Evolutionary conservation across 2,113 vertebrate genomes (phyloP), one percentile per base, ranked within the genome.

Genomic region (Colistium nudipinnis): DNA sequence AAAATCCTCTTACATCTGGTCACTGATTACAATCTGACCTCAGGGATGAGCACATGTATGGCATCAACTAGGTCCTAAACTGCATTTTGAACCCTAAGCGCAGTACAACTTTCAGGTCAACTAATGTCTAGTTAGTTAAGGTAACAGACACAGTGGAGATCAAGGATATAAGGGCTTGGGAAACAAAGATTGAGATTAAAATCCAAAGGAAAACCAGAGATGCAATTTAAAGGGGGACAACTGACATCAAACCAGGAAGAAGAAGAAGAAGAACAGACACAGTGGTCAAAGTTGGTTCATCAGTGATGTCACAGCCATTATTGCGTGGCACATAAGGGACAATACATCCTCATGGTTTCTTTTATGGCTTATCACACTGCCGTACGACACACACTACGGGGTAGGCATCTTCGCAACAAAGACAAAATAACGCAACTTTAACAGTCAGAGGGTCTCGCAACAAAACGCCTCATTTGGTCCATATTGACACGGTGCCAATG

Each of bases 391-490:
- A 48, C 33, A 78, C 1, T 62, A 62, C 57, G 20, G 44, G 53
- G 31, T 47, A 49, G 49, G 61, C 33, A 60, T 72, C 43, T 61
- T 61, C 38, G 82, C 49, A 69, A 35, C 20, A 44, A 71, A 61
- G 51, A 81, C 43, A 60, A 38, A 81, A 80, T 28, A 35, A 62
- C 44, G 44, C 25, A 25, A 45, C 45, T 38, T 44, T 13, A 27
- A 71, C 51, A 61, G 54, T 68, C 48, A 53, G 55, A 44, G 61
- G 43, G 28, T 65, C 38, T 53, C 36, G 78, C 69, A 65, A 64
- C 39, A 62, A 80, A 49, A 87, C 70, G 45, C 44, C 63, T 57
- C 79, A n/a, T 91, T 90, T 92, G 90, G 89, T 92, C 89, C 88
- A 54, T 79, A 85, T 79, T 76, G 61, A 88, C 82, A 81, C 70